These are phyloP conservation scores for Crossaster papposus DNA, from an alignment of 53 echinoderm and acorn worm genomes.

Conservation along the genomic window DNA sequence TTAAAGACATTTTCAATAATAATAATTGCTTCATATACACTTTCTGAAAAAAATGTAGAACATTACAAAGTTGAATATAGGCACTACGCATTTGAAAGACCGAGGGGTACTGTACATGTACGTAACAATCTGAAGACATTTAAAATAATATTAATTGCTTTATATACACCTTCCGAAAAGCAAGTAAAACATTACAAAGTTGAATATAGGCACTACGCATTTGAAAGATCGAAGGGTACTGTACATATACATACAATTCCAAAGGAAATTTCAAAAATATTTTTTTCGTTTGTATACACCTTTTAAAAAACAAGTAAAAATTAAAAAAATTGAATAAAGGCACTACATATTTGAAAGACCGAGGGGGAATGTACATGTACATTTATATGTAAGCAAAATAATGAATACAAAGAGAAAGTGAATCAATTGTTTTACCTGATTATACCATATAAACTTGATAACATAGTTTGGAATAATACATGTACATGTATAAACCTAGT, in stretches of 20 bases:
- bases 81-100: background rate
- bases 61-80: background rate
- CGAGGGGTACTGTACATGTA: background rate
- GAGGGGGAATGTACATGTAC: too few species aligned
- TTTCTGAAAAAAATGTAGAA: background rate
- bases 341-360: too few species aligned
- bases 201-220: too few species aligned
- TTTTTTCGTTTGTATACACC: too few species aligned
- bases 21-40: background rate
- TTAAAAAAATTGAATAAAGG: too few species aligned
- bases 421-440: background rate
- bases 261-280: too few species aligned
- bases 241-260: too few species aligned
- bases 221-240: too few species aligned
- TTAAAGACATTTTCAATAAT: background rate
- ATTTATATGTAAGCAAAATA: too few species aligned
- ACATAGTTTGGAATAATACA: background rate
- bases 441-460: background rate
- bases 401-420: background rate
- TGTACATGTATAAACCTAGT: background rate
- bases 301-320: too few species aligned
- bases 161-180: too few species aligned
- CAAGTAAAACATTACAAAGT: too few species aligned
- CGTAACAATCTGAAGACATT: background rate
- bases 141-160: background rate